These are phyloP conservation scores for Sciurus vulgaris DNA, from an alignment of 2,797 vertebrate genomes.

Conservation along the genomic window DNA sequence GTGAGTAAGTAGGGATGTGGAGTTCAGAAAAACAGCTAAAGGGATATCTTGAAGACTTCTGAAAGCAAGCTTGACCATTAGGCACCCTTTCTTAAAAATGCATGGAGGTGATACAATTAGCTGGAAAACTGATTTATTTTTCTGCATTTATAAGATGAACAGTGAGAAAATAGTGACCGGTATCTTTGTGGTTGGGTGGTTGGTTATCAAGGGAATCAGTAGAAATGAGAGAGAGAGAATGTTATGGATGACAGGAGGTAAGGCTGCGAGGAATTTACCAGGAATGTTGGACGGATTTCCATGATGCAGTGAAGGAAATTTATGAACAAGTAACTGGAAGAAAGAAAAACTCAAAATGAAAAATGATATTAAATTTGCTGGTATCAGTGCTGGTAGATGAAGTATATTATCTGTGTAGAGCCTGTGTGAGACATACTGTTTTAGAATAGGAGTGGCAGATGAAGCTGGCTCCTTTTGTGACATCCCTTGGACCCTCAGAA, in stretches of 20 bases:
- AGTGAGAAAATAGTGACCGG: slow-evolving; percentile 50
- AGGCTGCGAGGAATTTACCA: slow-evolving; percentile 58
- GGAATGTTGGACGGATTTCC: slow-evolving; percentile 43
- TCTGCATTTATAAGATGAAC: slow-evolving; percentile 29
- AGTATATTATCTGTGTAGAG: neutral
- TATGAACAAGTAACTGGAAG: slow-evolving; percentile 59
- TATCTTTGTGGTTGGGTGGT: slow-evolving; percentile 46
- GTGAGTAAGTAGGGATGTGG: neutral
- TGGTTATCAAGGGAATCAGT: slow-evolving; percentile 29
- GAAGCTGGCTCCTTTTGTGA: neutral
- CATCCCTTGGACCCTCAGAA: neutral
- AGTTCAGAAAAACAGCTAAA: slow-evolving; percentile 55
- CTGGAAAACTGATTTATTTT: neutral
- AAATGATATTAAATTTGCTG: slow-evolving; percentile 59
- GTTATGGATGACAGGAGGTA: slow-evolving; percentile 59
- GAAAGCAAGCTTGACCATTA: slow-evolving; percentile 66
- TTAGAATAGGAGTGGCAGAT: neutral
- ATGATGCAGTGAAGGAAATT: slow-evolving; percentile 54
- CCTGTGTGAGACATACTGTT: slow-evolving; percentile 19
- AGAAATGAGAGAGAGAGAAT: slow-evolving; percentile 24
- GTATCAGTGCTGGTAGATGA: slow-evolving; percentile 45
- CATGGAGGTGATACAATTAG: slow-evolving; percentile 53
- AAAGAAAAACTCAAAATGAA: slow-evolving; percentile 73
- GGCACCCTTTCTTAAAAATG: slow-evolving; percentile 63
- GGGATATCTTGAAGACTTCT: slow-evolving; percentile 48